Evolutionary conservation across 2,797 vertebrate genomes (phyloP), one percentile per base, ranked within the genome.

Genomic region (Eremophila alpestris): DNA sequence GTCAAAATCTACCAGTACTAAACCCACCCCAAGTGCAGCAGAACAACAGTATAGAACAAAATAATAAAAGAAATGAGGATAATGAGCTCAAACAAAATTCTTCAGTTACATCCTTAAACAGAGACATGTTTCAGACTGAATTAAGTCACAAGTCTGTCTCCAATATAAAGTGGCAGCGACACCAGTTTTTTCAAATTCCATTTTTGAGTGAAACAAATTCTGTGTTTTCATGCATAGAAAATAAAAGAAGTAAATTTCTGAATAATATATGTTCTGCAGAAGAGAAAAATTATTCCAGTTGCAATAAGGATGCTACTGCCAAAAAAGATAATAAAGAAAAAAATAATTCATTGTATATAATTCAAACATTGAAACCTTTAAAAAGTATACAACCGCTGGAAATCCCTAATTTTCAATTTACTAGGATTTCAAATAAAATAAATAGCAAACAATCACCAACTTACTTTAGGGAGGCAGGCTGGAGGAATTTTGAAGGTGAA

Each of bases 361-460:
- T 81, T 65, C 81, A 7, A 80, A 40, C 34, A 56, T 17, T 94
- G 62, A 96, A 92, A 51, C 69, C 60, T 62, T 93, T 95, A 63
- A 95, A 38, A 87, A 92, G 11, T 21, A 27, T 95, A 20, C 49
- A 38, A 34, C 48, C 51, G 21, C 65, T 87, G n/a, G 34, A 95
- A 94, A 92, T 96, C 11, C 96, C 90, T n/a, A 71, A 24, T 71
- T 96, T 96, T 81, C 74, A 54, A 10, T 45, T 83, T 93, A n/a
- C 68, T n/a, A 70, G n/a, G 24, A 43, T 95, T 93, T 93, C 91
- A 92, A 67, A 67, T 16, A 93, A 84, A 83, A 82, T 84, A 49
- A 95, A 76, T 48, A 90, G 18, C 20, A 69, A 90, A 83, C 48
- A 76, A 38, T 20, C 83, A 73, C 85, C 84, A 69, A 27, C 60